Evolutionary conservation across 1,140 invertebrate species (phyloP), one percentile per base, ranked within the genome.

Genomic region (Dendroctonus valens): DNA sequence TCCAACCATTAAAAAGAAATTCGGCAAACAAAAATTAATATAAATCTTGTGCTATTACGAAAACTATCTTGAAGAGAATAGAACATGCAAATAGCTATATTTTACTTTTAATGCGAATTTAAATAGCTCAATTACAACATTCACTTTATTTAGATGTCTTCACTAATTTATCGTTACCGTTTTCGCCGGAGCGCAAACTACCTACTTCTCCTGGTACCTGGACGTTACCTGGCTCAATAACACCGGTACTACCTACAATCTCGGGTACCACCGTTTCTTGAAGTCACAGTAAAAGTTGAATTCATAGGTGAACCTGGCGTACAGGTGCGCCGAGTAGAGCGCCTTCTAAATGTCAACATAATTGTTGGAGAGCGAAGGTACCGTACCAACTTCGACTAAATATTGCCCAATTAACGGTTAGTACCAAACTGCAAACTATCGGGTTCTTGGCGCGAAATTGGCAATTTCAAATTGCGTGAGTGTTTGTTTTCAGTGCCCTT

Each of bases 181-280:
- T 26, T 26, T 26, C 3, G 26, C 26, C 26, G 7, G 7, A 14
- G 49, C 49, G 49, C 15, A 26, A n/a, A 8, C 49, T 7, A 5
- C 42, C 55, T 15, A 58, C 41, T 26, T n/a, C 12, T 42, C 15
- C 55, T 58, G 41, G 46, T 42, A 58, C 55, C 55, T 58, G 55
- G 55, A 58, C 55, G 41, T 58, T 58, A 58, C 55, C 55, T 58
- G 55, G 15, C 55, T 46, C 26, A 44, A 44, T 42, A 58, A 46
- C 46, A 58, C 40, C 14, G 55, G 55, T 58, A 58, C 55, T 58
- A 58, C 55, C 55, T 58, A 58, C 55, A 58, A 58, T 58, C 55
- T 58, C 41, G 55, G 41, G 55, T 58, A 58, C 40, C 55, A 40
- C 41, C 26, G 55, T 58, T 58, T 58, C 55, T 58, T 58, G 26